These are phyloP conservation scores for Ostrea denselamellosa DNA, from an alignment of 1,140 invertebrate genomes.

Conservation along the genomic window DNA sequence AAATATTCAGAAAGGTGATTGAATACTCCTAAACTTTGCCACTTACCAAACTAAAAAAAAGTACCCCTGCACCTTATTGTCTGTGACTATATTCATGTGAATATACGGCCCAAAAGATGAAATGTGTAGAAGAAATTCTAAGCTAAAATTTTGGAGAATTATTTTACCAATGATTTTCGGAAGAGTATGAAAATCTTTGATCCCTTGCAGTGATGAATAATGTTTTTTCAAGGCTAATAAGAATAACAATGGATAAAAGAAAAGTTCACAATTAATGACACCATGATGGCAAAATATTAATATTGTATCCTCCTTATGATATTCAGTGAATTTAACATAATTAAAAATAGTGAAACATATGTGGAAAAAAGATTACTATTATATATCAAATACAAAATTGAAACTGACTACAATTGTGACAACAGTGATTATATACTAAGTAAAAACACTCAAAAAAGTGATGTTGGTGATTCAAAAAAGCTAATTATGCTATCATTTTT, in stretches of 20 bases:
- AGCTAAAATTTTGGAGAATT: not conserved
- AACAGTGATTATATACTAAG: slow-evolving; percentile 28
- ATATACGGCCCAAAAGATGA: not conserved
- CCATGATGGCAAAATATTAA: not conserved
- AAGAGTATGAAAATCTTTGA: slow-evolving; percentile 34
- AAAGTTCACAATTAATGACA: not conserved
- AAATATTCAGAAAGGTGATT: not conserved
- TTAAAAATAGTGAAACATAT: not conserved
- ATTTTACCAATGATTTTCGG: slow-evolving; percentile 22
- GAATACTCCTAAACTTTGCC: not conserved
- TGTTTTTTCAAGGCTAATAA: slow-evolving; percentile 24
- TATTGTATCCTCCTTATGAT: not conserved
- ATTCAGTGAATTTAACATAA: not conserved
- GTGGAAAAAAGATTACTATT: not conserved
- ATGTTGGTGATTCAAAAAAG: slow-evolving; percentile 26
- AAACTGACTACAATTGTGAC: slow-evolving; percentile 19
- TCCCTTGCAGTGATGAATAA: slow-evolving; percentile 12
- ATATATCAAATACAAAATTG: slow-evolving; percentile 16
- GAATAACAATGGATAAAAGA: not conserved
- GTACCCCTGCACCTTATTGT: not conserved
- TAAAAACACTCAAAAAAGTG: slow-evolving; percentile 29
- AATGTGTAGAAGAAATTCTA: not conserved
- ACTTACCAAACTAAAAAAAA: not conserved
- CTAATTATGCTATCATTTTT: slow-evolving; percentile 2
- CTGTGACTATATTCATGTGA: not conserved